These are phyloP conservation scores for Gymnobelideus leadbeateri DNA, from an alignment of 2,113 vertebrate species.

Conservation along the genomic window DNA sequence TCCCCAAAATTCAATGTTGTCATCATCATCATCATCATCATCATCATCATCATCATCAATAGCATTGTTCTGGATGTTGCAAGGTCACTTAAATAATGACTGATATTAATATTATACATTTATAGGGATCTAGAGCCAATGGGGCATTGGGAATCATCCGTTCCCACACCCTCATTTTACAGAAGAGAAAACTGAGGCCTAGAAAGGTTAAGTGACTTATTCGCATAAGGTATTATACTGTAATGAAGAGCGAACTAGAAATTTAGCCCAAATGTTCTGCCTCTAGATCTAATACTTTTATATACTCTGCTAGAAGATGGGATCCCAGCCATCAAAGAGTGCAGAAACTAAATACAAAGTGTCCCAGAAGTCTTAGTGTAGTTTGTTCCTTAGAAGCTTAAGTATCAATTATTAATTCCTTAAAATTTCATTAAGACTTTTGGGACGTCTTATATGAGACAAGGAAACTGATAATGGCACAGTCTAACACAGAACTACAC, in stretches of 20 bases:
- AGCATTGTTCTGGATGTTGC: neutral
- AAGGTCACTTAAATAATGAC: neutral
- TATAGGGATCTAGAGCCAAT: neutral
- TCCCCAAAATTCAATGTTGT: neutral
- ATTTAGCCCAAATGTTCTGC: neutral
- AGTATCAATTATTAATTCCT: neutral
- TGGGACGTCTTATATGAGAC: neutral
- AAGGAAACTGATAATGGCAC: neutral
- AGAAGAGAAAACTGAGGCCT: neutral
- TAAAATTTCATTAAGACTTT: neutral
- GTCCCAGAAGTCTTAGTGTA: neutral
- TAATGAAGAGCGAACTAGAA: neutral
- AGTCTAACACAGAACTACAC: neutral
- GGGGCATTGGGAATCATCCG: neutral
- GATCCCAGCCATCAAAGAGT: neutral
- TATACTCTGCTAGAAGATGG: neutral
- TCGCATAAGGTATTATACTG: neutral
- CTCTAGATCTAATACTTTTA: neutral
- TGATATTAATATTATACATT: neutral
- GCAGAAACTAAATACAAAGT: neutral
- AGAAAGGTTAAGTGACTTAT: neutral
- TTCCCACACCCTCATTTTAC: neutral
- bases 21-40: neutral
- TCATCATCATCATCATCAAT: neutral
- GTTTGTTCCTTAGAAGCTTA: neutral